phyloP scores from a whole-genome alignment of 2,888 invertebrate species.

The Agrotis ipsilon region DNA sequence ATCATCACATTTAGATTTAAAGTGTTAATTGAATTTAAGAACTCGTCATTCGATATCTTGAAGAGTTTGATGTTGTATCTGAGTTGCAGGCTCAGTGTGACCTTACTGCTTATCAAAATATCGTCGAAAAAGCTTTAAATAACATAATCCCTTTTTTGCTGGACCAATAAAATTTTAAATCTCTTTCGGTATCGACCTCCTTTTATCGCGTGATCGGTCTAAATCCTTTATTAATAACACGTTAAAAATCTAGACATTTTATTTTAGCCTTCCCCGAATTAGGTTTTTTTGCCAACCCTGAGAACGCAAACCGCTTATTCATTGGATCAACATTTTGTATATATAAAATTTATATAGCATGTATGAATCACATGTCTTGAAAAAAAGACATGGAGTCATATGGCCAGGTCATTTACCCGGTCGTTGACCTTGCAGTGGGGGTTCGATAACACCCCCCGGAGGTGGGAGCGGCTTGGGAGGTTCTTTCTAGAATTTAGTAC shows the following conservation, averaged over 20 bases:
- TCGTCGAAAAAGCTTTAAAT: constrained; percentile 23
- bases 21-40: too few relatives aligned
- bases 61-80: too few relatives aligned
- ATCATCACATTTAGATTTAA: background rate
- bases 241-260: constrained; percentile 39
- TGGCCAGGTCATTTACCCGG: constrained; percentile 79
- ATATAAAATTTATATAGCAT: constrained; percentile 35
- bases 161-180: constrained; percentile 33
- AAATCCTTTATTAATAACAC: constrained; percentile 42
- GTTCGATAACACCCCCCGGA: constrained; percentile 58
- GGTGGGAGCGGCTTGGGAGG: constrained; percentile 37
- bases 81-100: too few relatives aligned
- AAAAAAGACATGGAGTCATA: constrained; percentile 74
- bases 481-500: constrained; percentile 45
- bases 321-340: constrained; percentile 64
- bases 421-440: constrained; percentile 73
- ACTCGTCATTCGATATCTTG: too few relatives aligned
- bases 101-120: constrained; percentile 15
- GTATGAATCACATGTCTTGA: constrained; percentile 65
- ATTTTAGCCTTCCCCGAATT: constrained; percentile 34
- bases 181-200: constrained; percentile 32
- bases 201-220: constrained; percentile 36
- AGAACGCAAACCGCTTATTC: constrained; percentile 58
- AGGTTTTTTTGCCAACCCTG: constrained; percentile 57
- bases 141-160: constrained; percentile 27